These are phyloP conservation scores for Melipona quadrifasciata DNA, from an alignment of 1,140 invertebrate genomes.

Conservation along the genomic window DNA sequence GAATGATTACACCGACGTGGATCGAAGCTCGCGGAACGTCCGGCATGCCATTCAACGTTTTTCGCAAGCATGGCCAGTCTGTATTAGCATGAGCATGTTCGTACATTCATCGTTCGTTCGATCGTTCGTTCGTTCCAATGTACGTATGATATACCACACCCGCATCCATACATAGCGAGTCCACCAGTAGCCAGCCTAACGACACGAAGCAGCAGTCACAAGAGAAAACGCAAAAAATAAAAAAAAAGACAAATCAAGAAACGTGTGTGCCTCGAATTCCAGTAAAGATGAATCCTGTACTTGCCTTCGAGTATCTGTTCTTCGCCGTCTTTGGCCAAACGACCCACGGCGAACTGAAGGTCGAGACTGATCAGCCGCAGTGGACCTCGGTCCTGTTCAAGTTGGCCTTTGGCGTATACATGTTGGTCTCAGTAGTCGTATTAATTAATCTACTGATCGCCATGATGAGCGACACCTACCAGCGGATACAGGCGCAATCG, in stretches of 20 bases:
- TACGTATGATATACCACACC: conserved; percentile 56
- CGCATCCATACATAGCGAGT: conserved; percentile 73
- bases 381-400: conserved; percentile 92
- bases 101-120: conserved; percentile 62
- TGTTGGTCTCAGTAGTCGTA: conserved; percentile 98
- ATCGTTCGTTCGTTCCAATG: conserved; percentile 55
- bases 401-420: conserved; percentile 96
- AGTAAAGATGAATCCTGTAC: conserved; percentile 92
- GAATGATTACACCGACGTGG: conserved; percentile 34
- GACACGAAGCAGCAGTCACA: conserved; percentile 62
- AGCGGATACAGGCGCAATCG: conserved; percentile 98
- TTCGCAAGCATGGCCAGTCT: conserved; percentile 74
- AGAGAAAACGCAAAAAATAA: conserved; percentile 39
- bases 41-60: conserved; percentile 69
- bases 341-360: conserved; percentile 92
- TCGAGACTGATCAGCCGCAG: conserved; percentile 84
- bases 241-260: conserved; percentile 54
- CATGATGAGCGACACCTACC: conserved; percentile 99
- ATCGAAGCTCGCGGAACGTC: conserved; percentile 51
- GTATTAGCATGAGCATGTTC: conserved; percentile 79
- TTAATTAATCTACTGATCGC: conserved; percentile 99
- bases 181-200: conserved; percentile 73
- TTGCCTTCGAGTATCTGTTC: conserved; percentile 98
- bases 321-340: conserved; percentile 99
- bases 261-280: conserved; percentile 76